Evolutionary conservation across 2,888 invertebrate species (phyloP).

Genomic region (Aspidapion aeneum): DNA sequence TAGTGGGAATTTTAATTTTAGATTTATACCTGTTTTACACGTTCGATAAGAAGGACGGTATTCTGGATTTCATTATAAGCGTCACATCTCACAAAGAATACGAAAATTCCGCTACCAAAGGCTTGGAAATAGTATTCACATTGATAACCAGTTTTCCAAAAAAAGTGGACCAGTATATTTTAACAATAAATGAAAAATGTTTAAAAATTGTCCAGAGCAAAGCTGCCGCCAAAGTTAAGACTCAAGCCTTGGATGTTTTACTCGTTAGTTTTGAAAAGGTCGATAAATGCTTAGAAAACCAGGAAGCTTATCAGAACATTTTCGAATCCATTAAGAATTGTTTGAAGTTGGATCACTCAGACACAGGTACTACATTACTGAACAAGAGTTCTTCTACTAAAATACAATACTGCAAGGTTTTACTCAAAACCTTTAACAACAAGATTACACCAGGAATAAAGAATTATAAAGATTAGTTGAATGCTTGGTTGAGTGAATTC

Average conservation of each 20-base stretch:
- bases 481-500: no score
- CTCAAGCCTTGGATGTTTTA: conserved; percentile 35
- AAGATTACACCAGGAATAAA: no score
- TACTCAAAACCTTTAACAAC: no score
- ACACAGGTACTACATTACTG: conserved; percentile 29
- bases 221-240: conserved; percentile 34
- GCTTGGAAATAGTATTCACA: conserved; percentile 39
- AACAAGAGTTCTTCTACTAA: background rate
- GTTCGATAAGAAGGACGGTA: conserved; percentile 35
- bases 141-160: conserved; percentile 38
- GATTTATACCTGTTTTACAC: conserved; percentile 38
- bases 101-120: conserved; percentile 30
- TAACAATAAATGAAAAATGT: conserved; percentile 35
- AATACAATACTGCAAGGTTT: background rate
- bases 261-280: conserved; percentile 34
- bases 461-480: no score
- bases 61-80: conserved; percentile 34
- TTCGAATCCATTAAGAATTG: conserved; percentile 24
- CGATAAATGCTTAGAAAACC: conserved; percentile 27
- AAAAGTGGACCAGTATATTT: conserved; percentile 35
- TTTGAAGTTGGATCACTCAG: conserved; percentile 26
- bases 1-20: conserved; percentile 30
- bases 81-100: conserved; percentile 29
- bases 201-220: conserved; percentile 30
- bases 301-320: conserved; percentile 27